These are phyloP conservation scores for Drosophila eugracilis DNA, from an alignment of 1,140 invertebrate genomes.

Conservation along the genomic window DNA sequence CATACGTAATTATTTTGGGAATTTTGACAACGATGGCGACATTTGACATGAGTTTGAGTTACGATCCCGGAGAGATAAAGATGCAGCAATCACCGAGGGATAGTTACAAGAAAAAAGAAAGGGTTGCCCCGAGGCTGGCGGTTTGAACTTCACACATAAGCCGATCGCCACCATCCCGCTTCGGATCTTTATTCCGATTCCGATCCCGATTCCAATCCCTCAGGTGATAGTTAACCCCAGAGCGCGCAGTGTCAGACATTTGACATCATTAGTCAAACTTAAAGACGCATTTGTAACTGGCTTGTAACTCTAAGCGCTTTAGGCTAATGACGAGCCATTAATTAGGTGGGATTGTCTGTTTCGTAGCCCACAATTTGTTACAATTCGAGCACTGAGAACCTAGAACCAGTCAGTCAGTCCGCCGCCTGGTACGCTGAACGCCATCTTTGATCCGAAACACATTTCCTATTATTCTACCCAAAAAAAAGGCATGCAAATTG, in stretches of 20 bases:
- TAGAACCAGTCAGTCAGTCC: conserved; percentile 19
- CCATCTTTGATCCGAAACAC: conserved; percentile 68
- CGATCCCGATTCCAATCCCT: conserved; percentile 9
- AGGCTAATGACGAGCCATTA: conserved; percentile 65
- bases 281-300: conserved; percentile 76
- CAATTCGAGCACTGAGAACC: conserved; percentile 38
- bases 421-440: too few species aligned
- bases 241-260: conserved; percentile 35
- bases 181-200: neutral
- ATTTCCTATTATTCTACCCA: conserved; percentile 33
- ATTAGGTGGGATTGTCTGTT: conserved; percentile 46
- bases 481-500: conserved; percentile 67
- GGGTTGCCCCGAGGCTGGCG: conserved; percentile 46
- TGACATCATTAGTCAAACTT: conserved; percentile 83
- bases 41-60: conserved; percentile 82
- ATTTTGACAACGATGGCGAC: conserved; percentile 79
- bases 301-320: conserved; percentile 63
- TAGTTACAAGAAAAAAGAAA: conserved; percentile 12
- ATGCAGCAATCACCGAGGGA: conserved; percentile 15
- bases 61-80: conserved; percentile 58
- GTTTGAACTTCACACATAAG: conserved; percentile 81
- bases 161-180: conserved; percentile 48
- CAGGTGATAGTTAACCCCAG: conserved; percentile 31
- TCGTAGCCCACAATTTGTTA: conserved; percentile 32
- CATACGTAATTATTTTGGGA: conserved; percentile 80